Base-by-base conservation (phyloP, 2,888 invertebrate species). In the Synanthedon myopaeformis region DNA sequence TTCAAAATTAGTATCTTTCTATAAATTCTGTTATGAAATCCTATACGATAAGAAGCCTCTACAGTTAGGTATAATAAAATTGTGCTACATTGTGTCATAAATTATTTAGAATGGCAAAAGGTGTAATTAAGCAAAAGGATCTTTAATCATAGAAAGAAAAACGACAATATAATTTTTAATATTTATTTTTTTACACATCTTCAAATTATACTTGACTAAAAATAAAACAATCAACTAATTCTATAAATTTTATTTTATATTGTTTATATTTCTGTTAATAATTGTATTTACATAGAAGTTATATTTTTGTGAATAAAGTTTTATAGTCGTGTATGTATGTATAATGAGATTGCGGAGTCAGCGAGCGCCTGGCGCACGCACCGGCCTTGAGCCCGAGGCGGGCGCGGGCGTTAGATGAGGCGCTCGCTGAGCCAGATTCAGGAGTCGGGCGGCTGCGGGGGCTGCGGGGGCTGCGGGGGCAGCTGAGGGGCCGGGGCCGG, bases 371-470 rank as follows among this genome's bases (percentile, higher is more conserved):
- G 58, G 61, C 62, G 74, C 71, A 68, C 74, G 75, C 69, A 74
- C 66, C 72, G 62, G 79, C 80, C 82, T 70, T 80, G 84, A 84
- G 86, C 85, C 85, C 84, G 61, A 73, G 83, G 79, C 77, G 69
- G 74, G 72, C 78, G 76, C 72, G 68, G 62, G 74, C 77, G 74
- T 74, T 90, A 91, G 89, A 91, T 91, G 85, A 91, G 90, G 85
- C 91, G 91, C 91, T 91, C 91, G 88, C 90, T 91, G 82, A 91
- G 91, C 91, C 91, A 91, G 89, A 91, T 91, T 91, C 91, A 91
- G 89, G 91, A 89, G 84, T 91, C 91, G 70, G 70, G 74, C 66
- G 69, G 72, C 35, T 60, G 86, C 59, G 79, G 72, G 57, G 85
- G 82, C 55, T 72, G 67, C 91, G 70, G 70, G 74, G 69, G 72